These are phyloP conservation scores for Azorinus chamasolen DNA, from an alignment of 2,888 invertebrate genomes.

Conservation along the genomic window DNA sequence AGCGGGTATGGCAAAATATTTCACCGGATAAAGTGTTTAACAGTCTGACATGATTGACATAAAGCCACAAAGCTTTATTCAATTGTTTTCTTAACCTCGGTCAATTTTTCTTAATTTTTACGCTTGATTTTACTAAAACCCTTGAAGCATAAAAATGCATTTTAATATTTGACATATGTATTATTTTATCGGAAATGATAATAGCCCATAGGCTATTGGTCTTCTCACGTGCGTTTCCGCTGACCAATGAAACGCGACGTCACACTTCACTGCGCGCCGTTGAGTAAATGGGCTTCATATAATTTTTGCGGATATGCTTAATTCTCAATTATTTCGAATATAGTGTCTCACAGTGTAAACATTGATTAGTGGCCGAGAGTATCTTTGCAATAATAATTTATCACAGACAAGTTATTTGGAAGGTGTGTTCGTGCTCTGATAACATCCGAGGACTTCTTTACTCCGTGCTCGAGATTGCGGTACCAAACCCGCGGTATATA, in stretches of 20 bases:
- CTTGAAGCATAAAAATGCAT: constrained; percentile 39
- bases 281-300: constrained; percentile 36
- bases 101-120: constrained; percentile 25
- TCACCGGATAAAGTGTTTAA: too few species aligned
- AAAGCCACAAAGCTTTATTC: constrained; percentile 7
- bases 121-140: constrained; percentile 12
- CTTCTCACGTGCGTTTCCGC: constrained; percentile 39
- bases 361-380: too few species aligned
- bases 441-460: too few species aligned
- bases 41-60: too few species aligned
- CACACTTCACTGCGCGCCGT: constrained; percentile 31
- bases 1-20: too few species aligned
- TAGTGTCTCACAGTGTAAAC: background rate
- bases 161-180: constrained; percentile 54
- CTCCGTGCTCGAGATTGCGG: too few species aligned
- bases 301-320: background rate
- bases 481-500: too few species aligned
- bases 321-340: constrained; percentile 5
- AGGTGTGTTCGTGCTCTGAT: constrained; percentile 1
- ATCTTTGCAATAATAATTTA: too few species aligned
- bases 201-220: constrained; percentile 50
- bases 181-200: constrained; percentile 48
- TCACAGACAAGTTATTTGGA: background rate
- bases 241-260: constrained; percentile 53
- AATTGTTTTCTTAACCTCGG: constrained; percentile 54